These are phyloP conservation scores for Myiozetetes cayanensis DNA, from an alignment of 2,113 vertebrate species.

Conservation along the genomic window DNA sequence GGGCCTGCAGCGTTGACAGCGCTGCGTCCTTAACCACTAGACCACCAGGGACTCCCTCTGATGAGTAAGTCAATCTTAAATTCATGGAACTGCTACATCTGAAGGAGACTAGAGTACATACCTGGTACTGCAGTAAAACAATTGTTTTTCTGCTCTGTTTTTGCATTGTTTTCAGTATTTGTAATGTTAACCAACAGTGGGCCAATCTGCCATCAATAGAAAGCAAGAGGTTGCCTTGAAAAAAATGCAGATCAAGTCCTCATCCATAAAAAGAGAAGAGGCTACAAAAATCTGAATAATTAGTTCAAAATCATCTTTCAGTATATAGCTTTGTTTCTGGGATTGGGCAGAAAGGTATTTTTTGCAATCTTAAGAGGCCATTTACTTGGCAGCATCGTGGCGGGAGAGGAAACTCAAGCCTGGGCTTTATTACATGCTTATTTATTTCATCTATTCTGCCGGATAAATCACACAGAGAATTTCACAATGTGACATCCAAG, in stretches of 20 bases:
- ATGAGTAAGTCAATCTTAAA: not conserved
- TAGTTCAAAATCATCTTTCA: not conserved
- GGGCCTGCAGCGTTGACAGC: too few species aligned
- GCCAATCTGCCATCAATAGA: not conserved
- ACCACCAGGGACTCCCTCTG: too few species aligned
- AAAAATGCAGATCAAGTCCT: not conserved
- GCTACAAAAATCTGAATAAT: not conserved
- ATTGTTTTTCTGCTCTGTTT: not conserved
- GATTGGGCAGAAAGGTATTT: not conserved
- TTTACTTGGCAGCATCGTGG: not conserved
- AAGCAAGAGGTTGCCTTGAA: not conserved
- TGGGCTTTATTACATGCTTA: not conserved
- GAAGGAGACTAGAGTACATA: not conserved
- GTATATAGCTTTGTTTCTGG: not conserved
- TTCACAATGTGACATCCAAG: not conserved
- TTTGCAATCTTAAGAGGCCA: not conserved
- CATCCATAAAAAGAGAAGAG: not conserved
- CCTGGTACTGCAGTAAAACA: not conserved
- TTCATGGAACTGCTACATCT: not conserved
- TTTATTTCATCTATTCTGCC: not conserved
- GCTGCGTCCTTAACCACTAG: too few species aligned
- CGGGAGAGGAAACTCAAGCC: not conserved
- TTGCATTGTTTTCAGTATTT: not conserved
- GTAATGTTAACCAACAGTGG: not conserved
- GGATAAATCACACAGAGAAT: not conserved